phyloP scores from a whole-genome alignment of 2,888 invertebrate genomes.

The Diaprepes abbreviatus region DNA sequence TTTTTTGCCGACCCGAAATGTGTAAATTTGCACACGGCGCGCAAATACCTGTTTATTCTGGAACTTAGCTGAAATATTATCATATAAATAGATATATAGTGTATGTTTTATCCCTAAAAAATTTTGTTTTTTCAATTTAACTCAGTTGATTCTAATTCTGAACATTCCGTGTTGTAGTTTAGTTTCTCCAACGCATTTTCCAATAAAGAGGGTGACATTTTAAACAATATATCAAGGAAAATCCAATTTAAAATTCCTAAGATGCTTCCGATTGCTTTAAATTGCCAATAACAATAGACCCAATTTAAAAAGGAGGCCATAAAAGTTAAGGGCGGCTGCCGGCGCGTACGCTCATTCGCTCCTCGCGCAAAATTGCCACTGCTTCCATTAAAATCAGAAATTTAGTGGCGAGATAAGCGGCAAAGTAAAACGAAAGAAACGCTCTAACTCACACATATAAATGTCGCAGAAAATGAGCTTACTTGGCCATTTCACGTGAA shows the following conservation, averaged over 20 bases:
- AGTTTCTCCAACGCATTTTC: neutral
- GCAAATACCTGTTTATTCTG: too few relatives aligned
- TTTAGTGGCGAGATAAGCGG: conserved; percentile 72
- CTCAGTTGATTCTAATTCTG: too few relatives aligned
- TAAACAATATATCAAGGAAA: conserved; percentile 50
- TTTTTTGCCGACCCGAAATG: too few relatives aligned
- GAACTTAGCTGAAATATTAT: too few relatives aligned
- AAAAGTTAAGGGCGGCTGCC: conserved; percentile 64
- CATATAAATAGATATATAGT: too few relatives aligned
- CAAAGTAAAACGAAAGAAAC: conserved; percentile 67
- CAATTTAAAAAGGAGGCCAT: conserved; percentile 66
- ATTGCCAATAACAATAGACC: conserved; percentile 63
- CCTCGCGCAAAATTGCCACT: conserved; percentile 63
- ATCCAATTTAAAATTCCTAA: conserved; percentile 64
- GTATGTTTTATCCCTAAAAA: too few relatives aligned
- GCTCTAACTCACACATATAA: conserved; percentile 67
- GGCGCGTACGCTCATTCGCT: conserved; percentile 59
- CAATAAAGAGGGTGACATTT: neutral
- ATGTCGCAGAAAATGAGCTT: conserved; percentile 66
- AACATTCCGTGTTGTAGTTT: too few relatives aligned
- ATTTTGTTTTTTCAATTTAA: too few relatives aligned
- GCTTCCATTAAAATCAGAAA: conserved; percentile 74
- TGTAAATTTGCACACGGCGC: too few relatives aligned
- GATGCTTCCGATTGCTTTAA: conserved; percentile 65
- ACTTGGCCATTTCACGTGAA: conserved; percentile 64